Conservation (phyloP, 2,113 vertebrate genomes). For the Hiodon alosoides region DNA sequence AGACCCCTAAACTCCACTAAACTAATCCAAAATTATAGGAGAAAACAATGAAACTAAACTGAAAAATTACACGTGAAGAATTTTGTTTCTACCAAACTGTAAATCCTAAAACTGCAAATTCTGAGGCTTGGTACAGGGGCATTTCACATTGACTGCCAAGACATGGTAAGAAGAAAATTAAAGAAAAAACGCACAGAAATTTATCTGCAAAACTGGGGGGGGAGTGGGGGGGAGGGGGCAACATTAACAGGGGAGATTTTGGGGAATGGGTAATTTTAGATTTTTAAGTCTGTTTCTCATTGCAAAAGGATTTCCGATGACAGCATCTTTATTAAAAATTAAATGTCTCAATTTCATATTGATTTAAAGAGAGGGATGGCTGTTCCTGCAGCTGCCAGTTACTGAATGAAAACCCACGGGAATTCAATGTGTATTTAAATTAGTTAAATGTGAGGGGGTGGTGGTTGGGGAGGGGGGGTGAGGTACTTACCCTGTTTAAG, state of each 20-base stretch:
- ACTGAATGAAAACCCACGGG: background rate
- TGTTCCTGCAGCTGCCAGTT: background rate
- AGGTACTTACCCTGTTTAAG: conserved; percentile 68
- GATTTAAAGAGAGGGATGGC: no score
- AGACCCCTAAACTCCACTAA: background rate
- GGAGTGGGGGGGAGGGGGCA: background rate
- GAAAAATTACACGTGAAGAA: no score
- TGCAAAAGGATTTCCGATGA: conserved; percentile 70
- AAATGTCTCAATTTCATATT: conserved; percentile 14
- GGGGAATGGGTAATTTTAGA: background rate
- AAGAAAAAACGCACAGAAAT: background rate
- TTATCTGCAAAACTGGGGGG: background rate
- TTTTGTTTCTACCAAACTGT: no score
- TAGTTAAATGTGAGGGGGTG: no score
- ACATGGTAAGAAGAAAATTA: background rate
- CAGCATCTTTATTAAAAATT: conserved; percentile 42
- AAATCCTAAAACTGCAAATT: no score
- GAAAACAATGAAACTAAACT: background rate
- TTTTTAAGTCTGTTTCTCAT: conserved; percentile 90
- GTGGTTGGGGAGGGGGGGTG: conserved; percentile 47
- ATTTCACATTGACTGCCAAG: background rate
- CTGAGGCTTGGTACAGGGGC: background rate
- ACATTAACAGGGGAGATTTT: background rate
- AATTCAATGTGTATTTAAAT: background rate
- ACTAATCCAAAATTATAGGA: background rate